Evolutionary conservation across 2,888 invertebrate genomes (phyloP).

Genomic region (Bembecia ichneumoniformis): DNA sequence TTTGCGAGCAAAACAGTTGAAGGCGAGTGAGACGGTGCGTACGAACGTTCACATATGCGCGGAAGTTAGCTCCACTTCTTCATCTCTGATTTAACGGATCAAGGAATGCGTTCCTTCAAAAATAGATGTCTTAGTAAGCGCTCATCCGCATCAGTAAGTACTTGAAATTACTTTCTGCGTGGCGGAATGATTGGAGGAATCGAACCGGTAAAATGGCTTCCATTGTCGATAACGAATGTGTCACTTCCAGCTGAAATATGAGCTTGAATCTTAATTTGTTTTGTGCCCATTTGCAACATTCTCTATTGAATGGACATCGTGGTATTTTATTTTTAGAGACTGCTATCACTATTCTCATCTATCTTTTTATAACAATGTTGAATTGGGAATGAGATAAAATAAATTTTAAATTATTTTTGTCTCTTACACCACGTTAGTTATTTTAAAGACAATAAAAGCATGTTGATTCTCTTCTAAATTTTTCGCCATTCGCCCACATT

Average conservation of each 20-base stretch:
- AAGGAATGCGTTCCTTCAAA: slow-evolving; percentile 54
- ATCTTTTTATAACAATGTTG: no score
- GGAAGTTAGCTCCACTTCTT: slow-evolving; percentile 56
- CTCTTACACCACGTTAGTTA: no score
- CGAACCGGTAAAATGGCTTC: slow-evolving; percentile 57
- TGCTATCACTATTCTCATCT: no score
- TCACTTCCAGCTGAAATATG: slow-evolving; percentile 56
- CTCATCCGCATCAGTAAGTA: slow-evolving; percentile 52
- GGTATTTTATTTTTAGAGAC: no score
- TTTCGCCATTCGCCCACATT: no score
- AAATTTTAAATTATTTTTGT: no score
- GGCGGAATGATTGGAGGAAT: slow-evolving; percentile 58
- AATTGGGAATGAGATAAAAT: no score
- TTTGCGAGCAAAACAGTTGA: slow-evolving; percentile 29
- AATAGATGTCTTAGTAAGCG: slow-evolving; percentile 49
- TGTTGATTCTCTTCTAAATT: no score
- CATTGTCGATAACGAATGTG: slow-evolving; percentile 59
- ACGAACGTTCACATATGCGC: slow-evolving; percentile 47
- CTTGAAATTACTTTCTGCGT: slow-evolving; percentile 66
- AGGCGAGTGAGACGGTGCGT: slow-evolving; percentile 47
- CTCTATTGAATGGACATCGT: neutral
- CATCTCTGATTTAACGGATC: slow-evolving; percentile 63
- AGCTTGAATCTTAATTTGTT: slow-evolving; percentile 26
- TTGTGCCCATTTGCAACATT: slow-evolving; percentile 3
- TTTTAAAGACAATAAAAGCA: no score